A percentile compares a stretch with the other conserved stretches of the same genome.
Conservation (phyloP, 2,113 vertebrate species). For the Psittacus erithacus region DNA sequence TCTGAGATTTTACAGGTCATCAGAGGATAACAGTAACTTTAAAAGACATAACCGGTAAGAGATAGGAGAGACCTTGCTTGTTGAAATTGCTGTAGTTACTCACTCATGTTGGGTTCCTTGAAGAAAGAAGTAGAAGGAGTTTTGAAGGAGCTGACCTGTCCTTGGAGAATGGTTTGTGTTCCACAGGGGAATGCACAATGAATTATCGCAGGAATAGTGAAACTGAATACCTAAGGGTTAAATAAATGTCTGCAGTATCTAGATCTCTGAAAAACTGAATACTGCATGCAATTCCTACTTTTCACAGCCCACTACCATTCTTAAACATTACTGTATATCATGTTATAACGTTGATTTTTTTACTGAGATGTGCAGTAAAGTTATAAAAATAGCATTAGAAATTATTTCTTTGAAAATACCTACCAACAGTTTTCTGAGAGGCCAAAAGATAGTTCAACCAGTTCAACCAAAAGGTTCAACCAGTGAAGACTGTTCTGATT, state of each 20-base stretch:
- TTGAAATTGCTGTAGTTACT: constrained; percentile 24
- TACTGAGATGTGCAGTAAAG: not conserved
- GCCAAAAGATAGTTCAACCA: not conserved
- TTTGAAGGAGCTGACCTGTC: constrained; percentile 33
- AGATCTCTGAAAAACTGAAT: not conserved
- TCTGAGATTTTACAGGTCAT: constrained; percentile 29
- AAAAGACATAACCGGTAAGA: constrained; percentile 31
- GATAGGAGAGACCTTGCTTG: not conserved
- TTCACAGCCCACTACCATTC: not conserved
- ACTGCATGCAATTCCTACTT: not conserved
- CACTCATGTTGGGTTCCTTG: not conserved
- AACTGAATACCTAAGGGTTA: not conserved
- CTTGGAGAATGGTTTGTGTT: not conserved
- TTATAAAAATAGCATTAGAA: not conserved
- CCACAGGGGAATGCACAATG: not conserved
- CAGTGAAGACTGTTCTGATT: not conserved
- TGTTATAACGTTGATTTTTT: not conserved
- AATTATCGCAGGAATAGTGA: not conserved
- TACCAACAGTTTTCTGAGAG: not conserved
- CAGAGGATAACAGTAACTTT: constrained; percentile 15
- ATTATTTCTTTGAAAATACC: not conserved
- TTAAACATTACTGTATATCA: not conserved
- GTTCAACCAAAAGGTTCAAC: not conserved
- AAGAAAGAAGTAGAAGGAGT: not conserved
- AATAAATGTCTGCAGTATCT: not conserved